These are phyloP conservation scores for Ailurus styani DNA, from an alignment of 2,113 vertebrate species.

Conservation along the genomic window DNA sequence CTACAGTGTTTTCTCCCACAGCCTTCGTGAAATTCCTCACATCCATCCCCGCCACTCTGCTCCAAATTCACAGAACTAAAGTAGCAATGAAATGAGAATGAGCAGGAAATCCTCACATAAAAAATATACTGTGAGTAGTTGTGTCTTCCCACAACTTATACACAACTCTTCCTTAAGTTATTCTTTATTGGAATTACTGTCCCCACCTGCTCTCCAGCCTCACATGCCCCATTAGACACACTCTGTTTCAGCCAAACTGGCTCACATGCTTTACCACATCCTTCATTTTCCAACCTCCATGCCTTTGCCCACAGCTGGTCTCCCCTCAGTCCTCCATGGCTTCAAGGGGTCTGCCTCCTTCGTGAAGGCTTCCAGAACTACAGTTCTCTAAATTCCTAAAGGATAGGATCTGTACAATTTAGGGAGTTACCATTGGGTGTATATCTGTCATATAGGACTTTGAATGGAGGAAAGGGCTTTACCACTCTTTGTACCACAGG, in stretches of 20 bases:
- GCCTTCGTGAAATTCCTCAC: background rate
- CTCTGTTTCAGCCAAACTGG: background rate
- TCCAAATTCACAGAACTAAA: background rate
- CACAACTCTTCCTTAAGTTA: background rate
- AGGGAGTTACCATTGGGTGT: background rate
- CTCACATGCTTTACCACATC: background rate
- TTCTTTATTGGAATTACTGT: background rate
- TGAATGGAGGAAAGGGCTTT: background rate
- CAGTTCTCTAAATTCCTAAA: background rate
- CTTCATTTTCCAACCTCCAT: background rate
- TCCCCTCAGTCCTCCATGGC: background rate
- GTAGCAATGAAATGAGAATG: background rate
- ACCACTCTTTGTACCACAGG: background rate
- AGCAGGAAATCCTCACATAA: background rate
- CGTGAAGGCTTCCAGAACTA: background rate
- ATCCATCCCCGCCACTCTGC: background rate
- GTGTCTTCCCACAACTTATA: background rate
- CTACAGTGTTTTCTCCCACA: too few species aligned
- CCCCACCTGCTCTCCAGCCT: background rate
- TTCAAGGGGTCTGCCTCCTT: background rate
- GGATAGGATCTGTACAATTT: background rate
- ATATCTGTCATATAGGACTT: rapidly evolving
- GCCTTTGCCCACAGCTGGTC: background rate
- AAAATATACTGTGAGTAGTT: background rate
- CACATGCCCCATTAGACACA: background rate